These are phyloP conservation scores for Hylaea fasciaria DNA, from an alignment of 2,888 invertebrate genomes.

Conservation along the genomic window DNA sequence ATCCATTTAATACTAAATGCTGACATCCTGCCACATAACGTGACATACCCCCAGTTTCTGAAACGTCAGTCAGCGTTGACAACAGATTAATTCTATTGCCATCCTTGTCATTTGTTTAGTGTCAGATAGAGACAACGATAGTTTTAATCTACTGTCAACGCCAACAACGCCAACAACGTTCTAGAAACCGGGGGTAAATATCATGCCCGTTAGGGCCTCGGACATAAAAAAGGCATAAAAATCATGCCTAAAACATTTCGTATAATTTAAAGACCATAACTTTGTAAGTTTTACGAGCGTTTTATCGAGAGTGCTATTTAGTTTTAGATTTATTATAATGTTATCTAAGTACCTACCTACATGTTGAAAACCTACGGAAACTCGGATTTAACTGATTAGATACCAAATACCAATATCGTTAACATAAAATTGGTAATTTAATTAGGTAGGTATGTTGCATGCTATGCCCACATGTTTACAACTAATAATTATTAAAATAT, in stretches of 20 bases:
- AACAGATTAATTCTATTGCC: too few species aligned
- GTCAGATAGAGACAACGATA: too few species aligned
- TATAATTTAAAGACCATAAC: not conserved
- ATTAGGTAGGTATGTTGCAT: conserved; percentile 8
- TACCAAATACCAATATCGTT: not conserved
- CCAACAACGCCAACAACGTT: too few species aligned
- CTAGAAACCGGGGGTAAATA: too few species aligned
- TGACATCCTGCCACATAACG: not conserved
- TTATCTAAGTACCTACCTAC: not conserved
- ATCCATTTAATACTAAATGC: conserved; percentile 1
- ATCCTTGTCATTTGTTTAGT: too few species aligned
- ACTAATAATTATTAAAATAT: conserved; percentile 18
- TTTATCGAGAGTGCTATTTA: not conserved
- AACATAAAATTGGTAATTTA: conserved; percentile 2
- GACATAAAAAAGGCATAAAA: not conserved
- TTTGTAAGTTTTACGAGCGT: conserved; percentile 2
- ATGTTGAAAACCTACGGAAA: conserved; percentile 4
- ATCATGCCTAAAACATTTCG: not conserved
- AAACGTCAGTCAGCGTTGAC: too few species aligned
- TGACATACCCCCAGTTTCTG: too few species aligned
- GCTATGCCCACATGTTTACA: conserved; percentile 6
- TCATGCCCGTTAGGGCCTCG: not conserved
- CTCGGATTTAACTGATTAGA: not conserved
- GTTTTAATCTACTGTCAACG: too few species aligned
- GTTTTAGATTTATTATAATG: not conserved